Evolutionary conservation across 1,140 invertebrate genomes (phyloP).

Genomic region (Pectinophora gossypiella): DNA sequence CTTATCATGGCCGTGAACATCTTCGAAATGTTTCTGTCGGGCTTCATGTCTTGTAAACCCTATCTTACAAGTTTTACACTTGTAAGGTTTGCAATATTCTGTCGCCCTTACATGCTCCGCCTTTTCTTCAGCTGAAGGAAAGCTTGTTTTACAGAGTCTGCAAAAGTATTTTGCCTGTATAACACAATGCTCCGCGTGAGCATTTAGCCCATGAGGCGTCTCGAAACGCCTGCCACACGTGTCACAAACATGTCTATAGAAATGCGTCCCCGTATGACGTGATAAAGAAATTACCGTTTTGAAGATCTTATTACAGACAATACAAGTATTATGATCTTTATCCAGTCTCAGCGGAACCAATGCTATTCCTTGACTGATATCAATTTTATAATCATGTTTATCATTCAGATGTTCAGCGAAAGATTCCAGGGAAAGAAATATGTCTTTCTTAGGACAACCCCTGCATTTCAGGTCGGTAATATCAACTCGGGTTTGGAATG

Average conservation of each 20-base stretch:
- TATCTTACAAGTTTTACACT: conserved; percentile 3
- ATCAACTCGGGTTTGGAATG: not conserved
- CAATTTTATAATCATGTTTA: conserved; percentile 8
- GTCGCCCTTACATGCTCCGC: conserved; percentile 3
- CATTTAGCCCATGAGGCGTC: not conserved
- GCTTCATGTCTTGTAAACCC: conserved; percentile 13
- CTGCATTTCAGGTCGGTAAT: not conserved
- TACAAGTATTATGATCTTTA: conserved; percentile 12
- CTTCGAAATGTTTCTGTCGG: conserved; percentile 11
- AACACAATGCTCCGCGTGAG: not conserved
- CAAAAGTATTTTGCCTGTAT: not conserved
- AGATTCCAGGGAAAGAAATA: not conserved
- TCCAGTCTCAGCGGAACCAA: conserved; percentile 13
- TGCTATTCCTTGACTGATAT: conserved; percentile 6
- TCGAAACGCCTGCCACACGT: conserved; percentile 16
- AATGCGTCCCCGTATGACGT: conserved; percentile 16
- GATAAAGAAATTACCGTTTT: conserved; percentile 2
- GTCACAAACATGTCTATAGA: conserved; percentile 15
- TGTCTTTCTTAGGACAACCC: conserved; percentile 4
- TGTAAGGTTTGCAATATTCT: conserved; percentile 6
- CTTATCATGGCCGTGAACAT: conserved; percentile 11
- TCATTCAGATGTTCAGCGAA: conserved; percentile 13
- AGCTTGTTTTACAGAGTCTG: conserved; percentile 9
- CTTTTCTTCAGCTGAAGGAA: conserved; percentile 12
- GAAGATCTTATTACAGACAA: conserved; percentile 12